Evolutionary conservation across 92 coral and sea anemone genomes (phyloP), one percentile per base, ranked within the genome.

Genomic region (Porites cylindrica): DNA sequence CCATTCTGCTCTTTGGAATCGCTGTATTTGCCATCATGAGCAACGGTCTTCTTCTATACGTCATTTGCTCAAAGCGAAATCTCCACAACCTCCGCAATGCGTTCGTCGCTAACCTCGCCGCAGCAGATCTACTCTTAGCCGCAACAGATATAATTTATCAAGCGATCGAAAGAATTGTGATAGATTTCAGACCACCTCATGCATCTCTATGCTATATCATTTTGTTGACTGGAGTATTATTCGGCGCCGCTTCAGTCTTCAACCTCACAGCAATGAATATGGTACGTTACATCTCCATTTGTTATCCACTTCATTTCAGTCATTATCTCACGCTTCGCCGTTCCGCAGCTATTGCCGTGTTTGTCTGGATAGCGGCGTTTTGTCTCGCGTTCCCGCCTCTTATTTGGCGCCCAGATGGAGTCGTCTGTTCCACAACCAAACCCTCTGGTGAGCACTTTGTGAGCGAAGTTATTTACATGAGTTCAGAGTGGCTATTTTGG

Each of bases 401-500:
- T 65, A 32, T 93, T 5, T 93, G 96, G 96, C 90, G 96, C 24
- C 96, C 96, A 1, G 91, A 82, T 1, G 84, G 77, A 24, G 92
- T 93, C 8, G 96, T 93, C 8, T 93, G 96, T 83, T 85, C 72
- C 61, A 91, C 92, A 0, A 91, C 96, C 20, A 91, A 72, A 17
- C 94, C 94, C 1, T 93, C 96, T 1, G 90, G 64, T n/a, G 80
- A 88, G 14, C 96, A 93, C 66, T 61, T 93, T 19, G 66, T 91
- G 63, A 66, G 88, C 84, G 96, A 93, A 77, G 82, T 86, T 20
- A 59, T 92, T 7, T 93, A 93, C 87, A 93, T 93, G 94, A 84
- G 81, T 12, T 86, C 92, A 8, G 96, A 93, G 65, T 93, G 96
- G 96, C 23, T 93, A 0, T 91, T 93, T 66, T 93, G 96, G 96